Base-by-base conservation (phyloP, 2,888 invertebrate genomes). In the Synanthedon myopaeformis region DNA sequence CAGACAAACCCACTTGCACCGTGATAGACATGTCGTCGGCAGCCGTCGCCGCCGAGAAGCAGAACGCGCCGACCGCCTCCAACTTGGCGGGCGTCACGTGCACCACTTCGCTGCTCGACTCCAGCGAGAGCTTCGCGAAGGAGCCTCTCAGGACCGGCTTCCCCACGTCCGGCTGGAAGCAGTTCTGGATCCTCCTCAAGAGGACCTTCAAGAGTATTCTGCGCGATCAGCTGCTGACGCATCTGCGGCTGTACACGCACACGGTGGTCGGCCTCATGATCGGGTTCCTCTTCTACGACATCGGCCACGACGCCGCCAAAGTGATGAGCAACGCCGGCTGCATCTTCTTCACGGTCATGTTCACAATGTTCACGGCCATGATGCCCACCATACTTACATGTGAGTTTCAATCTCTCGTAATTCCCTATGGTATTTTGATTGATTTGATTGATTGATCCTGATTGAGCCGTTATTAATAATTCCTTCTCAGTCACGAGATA, bases 321-420 rank as follows among this genome's bases (percentile, higher is more conserved):
- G 96, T 96, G 23, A 94, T 93, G 90, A 97, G 96, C 82, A 98
- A 98, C 72, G 94, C 96, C 23, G 97, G 97, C 50, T 97, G 96
- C 81, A 91, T 98, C 64, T 98, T 98, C 89, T 98, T 98, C 85
- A 96, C 96, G 61, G 94, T 96, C 63, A 92, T 98, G 84, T 98
- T 98, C 82, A 94, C 97, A 62, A 97, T 97, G 93, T 98, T 98
- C 79, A 96, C 97, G 53, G 96, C 98, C 52, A 96, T 98, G 94
- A 98, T 98, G 98, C 97, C 98, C 60, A 98, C 98, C 52, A 97
- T 98, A 70, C 91, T 98, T 67, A 98, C 98, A 73, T 98, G 98
- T 98, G 87, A 94, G 96, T 51, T n/a, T 51, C 41, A n/a, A n/a
- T n/a, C n/a, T n/a, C n/a, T n/a, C n/a, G n/a, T n/a, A n/a, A n/a